Base-by-base conservation (phyloP, 1,140 invertebrate genomes). In the Drosophila pectinifera region DNA sequence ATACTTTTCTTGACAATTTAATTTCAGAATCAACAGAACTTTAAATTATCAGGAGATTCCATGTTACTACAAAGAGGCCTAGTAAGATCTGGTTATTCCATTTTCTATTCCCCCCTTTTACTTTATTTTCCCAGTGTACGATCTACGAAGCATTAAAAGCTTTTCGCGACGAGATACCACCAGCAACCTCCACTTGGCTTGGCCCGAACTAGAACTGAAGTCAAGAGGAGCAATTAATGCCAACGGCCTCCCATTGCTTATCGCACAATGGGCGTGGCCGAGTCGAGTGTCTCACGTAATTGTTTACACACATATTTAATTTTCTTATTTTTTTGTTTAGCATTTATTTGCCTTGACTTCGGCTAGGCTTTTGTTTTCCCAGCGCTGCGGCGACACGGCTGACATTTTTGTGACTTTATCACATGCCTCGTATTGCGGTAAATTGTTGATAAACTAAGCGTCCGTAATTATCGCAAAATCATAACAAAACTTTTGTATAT, bases 391-490 rank as follows among this genome's bases (percentile, higher is more conserved):
- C 72, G 79, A 89, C 77, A 74, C 48, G 49, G 54, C 51, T 89
- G 84, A 90, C 84, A 65, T 84, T 88, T 88, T 89, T 88, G 80
- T 88, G 84, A 88, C 84, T 88, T 88, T 89, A 89, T 88, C 84
- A 86, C 79, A 89, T 89, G 84, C 74, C 84, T 88, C 78, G 88
- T 74, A 84, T 80, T 88, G 84, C 84, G 85, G 84, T 65, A 88
- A 89, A 89, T 77, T 56, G 34, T 26, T 56, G 48, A 57, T 70
- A 70, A 70, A 69, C 49, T 57, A 48, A 57, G 31, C 65, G 65
- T 70, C 14, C 34, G 65, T 22, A 43, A 70, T 69, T 39, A 69
- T 57, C 49, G 42, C 42, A 36, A 72, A 72, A 72, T 72, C 51
- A 72, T 48, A 72, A 72, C 65, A 72, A 39, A 72, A 72, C n/a